Percentiles rank a stretch among this genome's conserved stretches.
These are phyloP conservation scores for Acropora yongei DNA, from an alignment of 64 coral and sea anemone genomes.

Conservation along the genomic window DNA sequence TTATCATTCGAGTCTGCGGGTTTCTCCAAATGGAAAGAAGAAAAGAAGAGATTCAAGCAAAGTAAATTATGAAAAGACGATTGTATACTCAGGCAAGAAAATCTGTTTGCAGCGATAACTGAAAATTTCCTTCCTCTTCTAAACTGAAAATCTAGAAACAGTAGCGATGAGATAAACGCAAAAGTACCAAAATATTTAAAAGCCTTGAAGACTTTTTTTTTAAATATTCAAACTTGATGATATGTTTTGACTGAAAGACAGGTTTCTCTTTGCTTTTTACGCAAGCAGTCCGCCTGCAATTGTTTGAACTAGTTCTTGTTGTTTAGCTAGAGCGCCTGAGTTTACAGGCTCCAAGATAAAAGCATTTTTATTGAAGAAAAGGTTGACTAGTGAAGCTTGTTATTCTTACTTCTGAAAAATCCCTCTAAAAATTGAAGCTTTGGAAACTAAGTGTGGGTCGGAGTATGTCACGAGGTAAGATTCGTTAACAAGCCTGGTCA, in stretches of 20 bases:
- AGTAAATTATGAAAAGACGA: slow-evolving; percentile 40
- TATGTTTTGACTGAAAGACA: neutral
- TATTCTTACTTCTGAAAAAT: too few species aligned
- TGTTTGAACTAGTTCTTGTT: slow-evolving; percentile 36
- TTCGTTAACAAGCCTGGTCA: neutral
- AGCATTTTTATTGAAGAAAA: neutral
- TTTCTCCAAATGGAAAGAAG: neutral
- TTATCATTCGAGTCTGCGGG: neutral
- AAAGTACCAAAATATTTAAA: neutral
- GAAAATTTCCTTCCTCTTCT: neutral
- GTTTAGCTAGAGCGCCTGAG: slow-evolving; percentile 23
- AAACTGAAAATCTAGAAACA: too few species aligned
- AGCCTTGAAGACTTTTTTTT: neutral
- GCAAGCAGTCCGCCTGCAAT: slow-evolving; percentile 18
- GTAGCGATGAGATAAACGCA: neutral
- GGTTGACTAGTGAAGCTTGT: neutral
- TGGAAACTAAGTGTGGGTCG: neutral
- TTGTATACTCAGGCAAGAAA: neutral
- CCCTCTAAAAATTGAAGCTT: neutral
- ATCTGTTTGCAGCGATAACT: slow-evolving; percentile 18
- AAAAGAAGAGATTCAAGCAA: slow-evolving; percentile 26
- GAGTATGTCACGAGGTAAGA: neutral
- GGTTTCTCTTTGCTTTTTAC: slow-evolving; percentile 34
- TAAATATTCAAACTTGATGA: slow-evolving; percentile 5
- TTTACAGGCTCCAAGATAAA: slow-evolving; percentile 9